Conservation (phyloP, 2,797 vertebrate genomes). For the Tapirus indicus region DNA sequence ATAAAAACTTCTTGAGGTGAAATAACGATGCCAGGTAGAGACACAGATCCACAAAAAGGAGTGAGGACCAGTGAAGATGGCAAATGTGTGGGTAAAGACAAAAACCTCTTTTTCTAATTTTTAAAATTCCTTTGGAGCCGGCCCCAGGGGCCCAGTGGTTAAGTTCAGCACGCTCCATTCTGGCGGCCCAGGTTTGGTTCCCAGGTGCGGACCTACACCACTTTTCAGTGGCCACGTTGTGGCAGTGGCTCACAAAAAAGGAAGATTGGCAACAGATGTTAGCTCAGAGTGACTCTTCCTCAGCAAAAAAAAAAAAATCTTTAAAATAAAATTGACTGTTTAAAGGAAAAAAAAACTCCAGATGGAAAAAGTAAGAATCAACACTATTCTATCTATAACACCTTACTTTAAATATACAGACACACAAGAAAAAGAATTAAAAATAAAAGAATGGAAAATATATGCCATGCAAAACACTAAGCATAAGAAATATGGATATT, state of each 20-base stretch:
- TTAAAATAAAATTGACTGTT: not conserved
- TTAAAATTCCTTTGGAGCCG: not conserved
- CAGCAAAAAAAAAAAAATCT: no score
- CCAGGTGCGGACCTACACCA: no score
- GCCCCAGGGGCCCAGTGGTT: no score
- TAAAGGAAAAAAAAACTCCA: no score
- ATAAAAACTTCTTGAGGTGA: not conserved
- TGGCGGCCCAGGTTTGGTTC: no score
- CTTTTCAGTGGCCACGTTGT: no score
- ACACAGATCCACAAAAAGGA: not conserved
- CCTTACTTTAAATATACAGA: not conserved
- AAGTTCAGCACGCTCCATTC: no score
- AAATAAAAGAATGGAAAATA: not conserved
- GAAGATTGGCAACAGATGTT: no score
- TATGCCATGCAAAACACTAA: no score
- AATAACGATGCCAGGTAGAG: not conserved
- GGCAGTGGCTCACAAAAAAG: no score
- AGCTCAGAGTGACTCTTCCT: no score
- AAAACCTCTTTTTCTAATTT: not conserved
- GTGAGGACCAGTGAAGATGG: accelerated
- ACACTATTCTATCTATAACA: not conserved
- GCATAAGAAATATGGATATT: not conserved
- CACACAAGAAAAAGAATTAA: not conserved
- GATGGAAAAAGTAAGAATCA: not conserved
- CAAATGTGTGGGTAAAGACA: no score